Evolutionary conservation across 2,797 vertebrate species (phyloP), one percentile per base, ranked within the genome.

Genomic region (Philypnodon macrostomus): DNA sequence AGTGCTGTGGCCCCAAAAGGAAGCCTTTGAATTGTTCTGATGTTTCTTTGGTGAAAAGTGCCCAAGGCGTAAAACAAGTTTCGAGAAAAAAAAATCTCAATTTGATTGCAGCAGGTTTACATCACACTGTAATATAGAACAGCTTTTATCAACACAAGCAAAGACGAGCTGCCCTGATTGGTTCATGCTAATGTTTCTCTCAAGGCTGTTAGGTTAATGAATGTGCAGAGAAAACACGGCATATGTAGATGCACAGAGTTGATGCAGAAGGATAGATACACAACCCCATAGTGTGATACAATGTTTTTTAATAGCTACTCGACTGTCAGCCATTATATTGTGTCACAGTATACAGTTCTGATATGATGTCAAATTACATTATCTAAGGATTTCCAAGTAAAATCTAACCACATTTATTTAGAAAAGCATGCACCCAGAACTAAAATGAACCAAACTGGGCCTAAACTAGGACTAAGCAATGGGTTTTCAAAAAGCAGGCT

Each of bases 31-130:
- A 75, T 79, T 37, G 54, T 47, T 47, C 50, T 68, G 70, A 70
- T 74, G 66, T 67, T 73, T 79, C 60, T 51, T 62, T 70, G 62
- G 66, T 58, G n/a, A 68, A 68, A 70, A 67, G 66, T 67, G 75
- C 71, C 70, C 34, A 30, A 18, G 55, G 77, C 53, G 1, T 27
- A 75, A 54, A 46, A 27, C 11, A 18, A 44, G 14, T 21, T 36
- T 40, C 31, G 29, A 18, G 24, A 44, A 15, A 7, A 16, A 15
- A 3, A 7, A 74, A 67, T 63, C 47, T 45, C 21, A 59, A 75
- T 77, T 65, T 59, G 72, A 82, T 85, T 85, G 74, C 79, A 81
- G 44, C 1, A 30, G 78, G 74, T 85, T 85, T 81, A 73, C 80
- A 85, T 85, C 80, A 83, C 69, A 34, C 72, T 67, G 61, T 66